These are phyloP conservation scores for Campodea augens DNA, from an alignment of 1,140 invertebrate species.

Conservation along the genomic window DNA sequence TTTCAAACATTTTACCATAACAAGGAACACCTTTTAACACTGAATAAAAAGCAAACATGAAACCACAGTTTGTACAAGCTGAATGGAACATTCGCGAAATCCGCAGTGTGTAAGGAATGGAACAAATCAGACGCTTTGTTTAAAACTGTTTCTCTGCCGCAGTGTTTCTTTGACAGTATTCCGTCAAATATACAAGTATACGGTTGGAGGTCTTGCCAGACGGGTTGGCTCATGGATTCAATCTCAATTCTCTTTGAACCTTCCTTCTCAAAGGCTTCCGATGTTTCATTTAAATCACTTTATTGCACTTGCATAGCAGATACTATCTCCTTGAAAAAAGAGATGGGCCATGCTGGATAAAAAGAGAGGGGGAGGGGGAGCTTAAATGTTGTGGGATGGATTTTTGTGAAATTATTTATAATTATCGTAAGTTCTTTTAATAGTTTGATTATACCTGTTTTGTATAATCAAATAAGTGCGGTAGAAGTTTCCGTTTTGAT, in stretches of 20 bases:
- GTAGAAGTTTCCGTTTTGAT: no score
- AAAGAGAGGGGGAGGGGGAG: no score
- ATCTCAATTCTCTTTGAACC: background rate
- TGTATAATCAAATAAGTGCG: no score
- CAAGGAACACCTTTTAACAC: no score
- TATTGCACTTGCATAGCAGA: background rate
- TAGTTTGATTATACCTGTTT: no score
- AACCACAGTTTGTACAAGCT: background rate
- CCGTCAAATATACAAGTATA: slow-evolving; percentile 1
- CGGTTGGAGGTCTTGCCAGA: background rate
- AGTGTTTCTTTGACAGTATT: background rate
- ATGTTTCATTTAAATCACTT: background rate
- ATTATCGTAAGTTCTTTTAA: no score
- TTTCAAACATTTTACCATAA: no score
- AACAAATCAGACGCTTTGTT: background rate
- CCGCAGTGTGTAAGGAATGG: background rate
- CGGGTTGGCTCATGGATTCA: background rate
- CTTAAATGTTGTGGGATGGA: no score
- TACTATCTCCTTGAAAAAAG: background rate
- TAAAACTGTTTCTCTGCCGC: background rate
- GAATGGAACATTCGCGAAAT: background rate
- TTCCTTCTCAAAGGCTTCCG: background rate
- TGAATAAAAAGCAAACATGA: background rate
- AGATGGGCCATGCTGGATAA: background rate
- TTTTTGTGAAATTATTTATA: no score